Conservation (phyloP, 2,888 invertebrate genomes). For the Nasonovia ribisnigri region DNA sequence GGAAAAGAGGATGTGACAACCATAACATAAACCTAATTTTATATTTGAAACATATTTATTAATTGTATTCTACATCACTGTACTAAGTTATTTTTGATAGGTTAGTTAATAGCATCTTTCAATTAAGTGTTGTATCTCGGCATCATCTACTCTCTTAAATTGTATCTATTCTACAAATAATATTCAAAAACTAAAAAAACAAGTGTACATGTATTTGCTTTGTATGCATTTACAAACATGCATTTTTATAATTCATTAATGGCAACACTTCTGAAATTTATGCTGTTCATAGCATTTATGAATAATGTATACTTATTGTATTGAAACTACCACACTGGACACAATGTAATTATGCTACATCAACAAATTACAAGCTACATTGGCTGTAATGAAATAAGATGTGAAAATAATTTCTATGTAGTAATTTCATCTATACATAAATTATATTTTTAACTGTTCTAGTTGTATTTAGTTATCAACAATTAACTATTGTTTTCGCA, state of each 20-base stretch:
- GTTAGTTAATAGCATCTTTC: background rate
- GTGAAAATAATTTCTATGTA: background rate
- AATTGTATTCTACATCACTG: background rate
- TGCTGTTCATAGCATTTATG: slow-evolving; percentile 2
- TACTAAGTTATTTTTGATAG: background rate
- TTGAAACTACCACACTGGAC: background rate
- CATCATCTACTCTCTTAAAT: background rate
- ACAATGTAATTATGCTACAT: slow-evolving; percentile 31
- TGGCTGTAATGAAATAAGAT: background rate
- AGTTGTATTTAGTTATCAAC: background rate
- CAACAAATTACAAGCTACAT: background rate
- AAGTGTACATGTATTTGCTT: background rate
- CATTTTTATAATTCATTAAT: background rate
- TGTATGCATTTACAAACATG: background rate
- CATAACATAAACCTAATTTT: background rate
- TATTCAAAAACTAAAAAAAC: background rate
- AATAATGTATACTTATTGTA: slow-evolving; percentile 21
- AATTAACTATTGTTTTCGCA: slow-evolving; percentile 16
- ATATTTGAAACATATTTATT: background rate
- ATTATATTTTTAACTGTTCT: background rate
- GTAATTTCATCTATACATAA: slow-evolving; percentile 8
- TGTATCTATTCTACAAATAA: background rate
- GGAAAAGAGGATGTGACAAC: background rate
- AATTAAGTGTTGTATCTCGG: background rate
- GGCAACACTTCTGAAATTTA: slow-evolving; percentile 27